phyloP scores from a whole-genome alignment of 2,113 vertebrate genomes.

The Baryphthengus martii region DNA sequence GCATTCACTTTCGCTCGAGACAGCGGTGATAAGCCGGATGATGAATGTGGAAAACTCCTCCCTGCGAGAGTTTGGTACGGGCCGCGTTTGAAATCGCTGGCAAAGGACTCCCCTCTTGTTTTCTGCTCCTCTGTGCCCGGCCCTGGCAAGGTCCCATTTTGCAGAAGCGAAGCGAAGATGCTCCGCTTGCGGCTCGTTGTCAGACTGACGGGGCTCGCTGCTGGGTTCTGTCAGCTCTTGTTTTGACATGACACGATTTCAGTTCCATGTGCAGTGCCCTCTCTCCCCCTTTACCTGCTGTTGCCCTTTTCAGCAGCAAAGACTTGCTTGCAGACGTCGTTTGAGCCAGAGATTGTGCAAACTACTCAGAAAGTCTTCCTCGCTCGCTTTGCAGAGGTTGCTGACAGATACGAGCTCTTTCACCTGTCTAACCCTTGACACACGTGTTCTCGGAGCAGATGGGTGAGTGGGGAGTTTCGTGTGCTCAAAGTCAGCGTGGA shows the following conservation, averaged over 20 bases:
- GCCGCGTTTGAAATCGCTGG: not conserved
- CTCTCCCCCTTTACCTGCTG: not conserved
- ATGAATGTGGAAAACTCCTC: constrained; percentile 61
- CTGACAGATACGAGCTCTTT: constrained; percentile 31
- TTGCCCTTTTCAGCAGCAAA: not conserved
- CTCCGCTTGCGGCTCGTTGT: not conserved
- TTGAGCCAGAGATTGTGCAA: not conserved
- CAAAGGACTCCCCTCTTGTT: not conserved
- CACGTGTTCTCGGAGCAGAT: constrained; percentile 7
- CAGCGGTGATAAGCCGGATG: constrained; percentile 14
- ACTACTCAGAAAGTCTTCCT: not conserved
- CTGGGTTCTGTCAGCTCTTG: not conserved
- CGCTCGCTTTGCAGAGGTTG: not conserved
- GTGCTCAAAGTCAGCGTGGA: not conserved
- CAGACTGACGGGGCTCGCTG: not conserved
- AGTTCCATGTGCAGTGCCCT: not conserved
- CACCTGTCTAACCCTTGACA: constrained; percentile 25
- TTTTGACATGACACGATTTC: not conserved
- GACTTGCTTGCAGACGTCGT: not conserved
- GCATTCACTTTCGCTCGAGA: constrained; percentile 44
- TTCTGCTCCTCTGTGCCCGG: not conserved
- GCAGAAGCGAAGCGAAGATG: not conserved
- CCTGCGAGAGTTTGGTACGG: not conserved
- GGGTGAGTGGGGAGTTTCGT: not conserved
- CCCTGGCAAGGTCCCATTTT: not conserved